Percentiles rank a stretch among this genome's conserved stretches.
phyloP scores from a whole-genome alignment of 2,888 invertebrate species.

The Tetrapedia diversipes region DNA sequence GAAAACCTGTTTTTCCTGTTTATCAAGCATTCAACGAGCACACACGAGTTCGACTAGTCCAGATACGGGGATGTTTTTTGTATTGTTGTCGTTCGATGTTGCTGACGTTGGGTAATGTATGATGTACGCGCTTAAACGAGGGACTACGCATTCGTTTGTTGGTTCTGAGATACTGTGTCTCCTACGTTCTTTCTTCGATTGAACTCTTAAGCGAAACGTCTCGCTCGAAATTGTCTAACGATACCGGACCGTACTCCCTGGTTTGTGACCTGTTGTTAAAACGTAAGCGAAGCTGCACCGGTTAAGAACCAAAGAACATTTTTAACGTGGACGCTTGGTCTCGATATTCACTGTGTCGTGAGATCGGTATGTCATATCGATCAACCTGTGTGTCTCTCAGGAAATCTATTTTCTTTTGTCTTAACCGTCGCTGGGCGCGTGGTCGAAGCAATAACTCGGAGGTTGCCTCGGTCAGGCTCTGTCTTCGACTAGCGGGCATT shows the following conservation, averaged over 20 bases:
- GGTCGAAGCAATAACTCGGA: conserved; percentile 20
- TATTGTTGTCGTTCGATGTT: conserved; percentile 20
- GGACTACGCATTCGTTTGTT: conserved; percentile 15
- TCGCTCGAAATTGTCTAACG: neutral
- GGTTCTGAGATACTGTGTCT: neutral
- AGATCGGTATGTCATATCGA: neutral
- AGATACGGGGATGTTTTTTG: conserved; percentile 17
- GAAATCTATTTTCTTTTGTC: conserved; percentile 44
- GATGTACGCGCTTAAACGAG: conserved; percentile 42
- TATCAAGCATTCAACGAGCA: conserved; percentile 12
- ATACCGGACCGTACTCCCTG: conserved; percentile 32
- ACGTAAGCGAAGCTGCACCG: conserved; percentile 51
- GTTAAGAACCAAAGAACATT: conserved; percentile 61
- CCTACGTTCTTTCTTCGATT: neutral
- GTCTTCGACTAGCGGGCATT: conserved; percentile 56
- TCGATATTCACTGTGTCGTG: neutral
- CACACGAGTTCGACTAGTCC: neutral
- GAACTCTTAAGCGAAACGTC: neutral
- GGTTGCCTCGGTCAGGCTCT: conserved; percentile 4
- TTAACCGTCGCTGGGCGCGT: conserved; percentile 53
- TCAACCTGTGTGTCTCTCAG: conserved; percentile 3
- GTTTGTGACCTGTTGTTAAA: conserved; percentile 34
- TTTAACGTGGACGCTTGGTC: neutral
- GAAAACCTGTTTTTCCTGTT: too few relatives aligned
- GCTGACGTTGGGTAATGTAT: conserved; percentile 68